Evolutionary conservation across 92 coral and sea anemone species (phyloP).

Genomic region (Parazoanthus darwini): DNA sequence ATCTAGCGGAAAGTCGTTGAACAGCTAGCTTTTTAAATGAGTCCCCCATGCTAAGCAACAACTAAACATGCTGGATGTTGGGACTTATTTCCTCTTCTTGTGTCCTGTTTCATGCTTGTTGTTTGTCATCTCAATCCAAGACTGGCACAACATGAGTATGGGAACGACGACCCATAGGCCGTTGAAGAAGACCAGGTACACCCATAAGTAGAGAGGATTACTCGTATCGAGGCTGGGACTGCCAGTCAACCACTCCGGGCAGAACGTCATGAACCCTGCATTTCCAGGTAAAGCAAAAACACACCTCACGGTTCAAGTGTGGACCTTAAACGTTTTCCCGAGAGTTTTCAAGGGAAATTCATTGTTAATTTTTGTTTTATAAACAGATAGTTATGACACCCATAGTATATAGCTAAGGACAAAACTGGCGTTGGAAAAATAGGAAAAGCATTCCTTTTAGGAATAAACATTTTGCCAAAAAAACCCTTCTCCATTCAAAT

Average conservation of each 20-base stretch:
- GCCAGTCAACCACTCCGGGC: conserved; percentile 78
- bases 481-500: too few relatives aligned
- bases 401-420: background rate
- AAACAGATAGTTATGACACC: background rate
- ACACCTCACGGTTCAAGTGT: background rate
- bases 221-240: conserved; percentile 64
- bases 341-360: background rate
- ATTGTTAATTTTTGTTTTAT: background rate
- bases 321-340: background rate
- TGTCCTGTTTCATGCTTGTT: conserved; percentile 19
- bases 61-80: background rate
- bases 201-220: conserved; percentile 58
- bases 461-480: too few relatives aligned
- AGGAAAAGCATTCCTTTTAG: too few relatives aligned
- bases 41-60: too few relatives aligned
- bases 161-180: conserved; percentile 78
- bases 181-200: conserved; percentile 71
- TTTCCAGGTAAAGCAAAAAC: background rate
- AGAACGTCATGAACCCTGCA: conserved; percentile 76
- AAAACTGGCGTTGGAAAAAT: background rate
- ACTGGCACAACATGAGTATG: conserved; percentile 56
- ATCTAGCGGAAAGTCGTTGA: background rate
- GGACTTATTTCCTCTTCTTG: conserved; percentile 27
- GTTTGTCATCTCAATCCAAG: conserved; percentile 50
- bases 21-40: background rate